Base-by-base conservation (phyloP, 2,888 invertebrate species). In the Stenchaetothrips biformis region DNA sequence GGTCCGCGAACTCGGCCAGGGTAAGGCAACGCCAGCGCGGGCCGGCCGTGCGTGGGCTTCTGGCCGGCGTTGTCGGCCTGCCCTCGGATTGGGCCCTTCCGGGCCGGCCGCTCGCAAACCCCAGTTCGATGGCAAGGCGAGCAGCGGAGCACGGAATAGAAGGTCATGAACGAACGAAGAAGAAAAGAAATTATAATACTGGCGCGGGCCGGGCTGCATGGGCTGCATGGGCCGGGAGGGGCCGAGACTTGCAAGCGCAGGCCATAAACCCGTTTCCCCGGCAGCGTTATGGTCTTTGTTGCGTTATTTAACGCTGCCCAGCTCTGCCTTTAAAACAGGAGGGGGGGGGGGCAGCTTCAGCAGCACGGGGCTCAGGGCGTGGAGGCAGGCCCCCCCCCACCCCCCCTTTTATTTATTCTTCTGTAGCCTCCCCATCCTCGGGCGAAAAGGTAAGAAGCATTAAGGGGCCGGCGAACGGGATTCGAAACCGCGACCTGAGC, bases 241-340 rank as follows among this genome's bases (percentile, higher is more conserved):
- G 37, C 37, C 37, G 37, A 4, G 37, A 37, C 37, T 37, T 37
- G 37, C 37, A 37, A 37, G 37, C 37, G 37, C 67, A 25, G 67
- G 67, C 67, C 67, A 74, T 74, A 74, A n/a, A 74, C 67, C 67
- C 67, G 67, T 74, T 74, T 74, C 67, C 67, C 67, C 67, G 67
- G 67, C 67, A 74, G 67, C 67, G 67, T 74, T 74, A 74, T 74
- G 67, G n/a, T 74, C 67, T 21, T n/a, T 25, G 67, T 9, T 21
- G 67, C 67, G 67, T 74, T 74, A 74, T 74, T 74, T 74, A 74
- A 74, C 67, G 67, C 67, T 74, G 67, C 67, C n/a, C 67, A 21
- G 67, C 67, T 7, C 21, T 9, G 21, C 67, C 67, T 21, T 13
- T 53, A 16, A 11, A 25, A 11, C n/a, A n/a, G n/a, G n/a, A 74